Conservation (phyloP, 2,113 vertebrate species). For the Xiphophorus couchianus region DNA sequence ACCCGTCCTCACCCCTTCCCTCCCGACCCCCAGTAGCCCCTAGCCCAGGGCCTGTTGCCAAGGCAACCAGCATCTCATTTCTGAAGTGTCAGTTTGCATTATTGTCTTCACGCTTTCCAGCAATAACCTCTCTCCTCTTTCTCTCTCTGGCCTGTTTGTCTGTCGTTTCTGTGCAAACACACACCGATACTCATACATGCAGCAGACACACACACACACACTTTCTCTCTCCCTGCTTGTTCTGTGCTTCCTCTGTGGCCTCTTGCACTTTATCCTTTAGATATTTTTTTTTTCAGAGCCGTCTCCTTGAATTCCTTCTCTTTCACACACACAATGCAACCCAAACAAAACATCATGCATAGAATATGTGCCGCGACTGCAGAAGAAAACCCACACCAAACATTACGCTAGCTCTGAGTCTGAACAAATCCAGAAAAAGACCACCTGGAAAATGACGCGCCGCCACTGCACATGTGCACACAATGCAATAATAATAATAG, state of each 20-base stretch:
- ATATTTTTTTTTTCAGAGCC: conserved; percentile 11
- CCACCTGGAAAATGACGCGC: not conserved
- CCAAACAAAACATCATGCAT: conserved; percentile 21
- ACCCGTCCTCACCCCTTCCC: conserved; percentile 68
- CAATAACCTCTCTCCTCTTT: conserved; percentile 83
- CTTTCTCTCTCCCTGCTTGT: not conserved
- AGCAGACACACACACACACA: conserved; percentile 5
- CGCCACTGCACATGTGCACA: not conserved
- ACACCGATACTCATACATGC: conserved; percentile 29
- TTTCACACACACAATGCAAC: conserved; percentile 30
- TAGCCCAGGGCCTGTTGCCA: conserved; percentile 94
- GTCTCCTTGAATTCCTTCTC: conserved; percentile 38
- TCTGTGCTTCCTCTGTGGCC: conserved; percentile 6
- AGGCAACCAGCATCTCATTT: conserved; percentile 98
- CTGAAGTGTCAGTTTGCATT: conserved; percentile 99
- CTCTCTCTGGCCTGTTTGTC: conserved; percentile 43
- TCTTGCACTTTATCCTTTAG: conserved; percentile 28
- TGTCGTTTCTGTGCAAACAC: conserved; percentile 18
- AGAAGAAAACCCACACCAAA: not conserved
- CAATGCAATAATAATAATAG: not conserved
- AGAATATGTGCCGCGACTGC: conserved; percentile 1
- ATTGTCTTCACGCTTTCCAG: conserved; percentile 98
- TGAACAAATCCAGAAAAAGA: not conserved
- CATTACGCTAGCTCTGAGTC: not conserved
- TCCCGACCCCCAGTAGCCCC: conserved; percentile 80